Evolutionary conservation across 2,113 vertebrate genomes (phyloP).

Genomic region (Ramphastos sulfuratus): DNA sequence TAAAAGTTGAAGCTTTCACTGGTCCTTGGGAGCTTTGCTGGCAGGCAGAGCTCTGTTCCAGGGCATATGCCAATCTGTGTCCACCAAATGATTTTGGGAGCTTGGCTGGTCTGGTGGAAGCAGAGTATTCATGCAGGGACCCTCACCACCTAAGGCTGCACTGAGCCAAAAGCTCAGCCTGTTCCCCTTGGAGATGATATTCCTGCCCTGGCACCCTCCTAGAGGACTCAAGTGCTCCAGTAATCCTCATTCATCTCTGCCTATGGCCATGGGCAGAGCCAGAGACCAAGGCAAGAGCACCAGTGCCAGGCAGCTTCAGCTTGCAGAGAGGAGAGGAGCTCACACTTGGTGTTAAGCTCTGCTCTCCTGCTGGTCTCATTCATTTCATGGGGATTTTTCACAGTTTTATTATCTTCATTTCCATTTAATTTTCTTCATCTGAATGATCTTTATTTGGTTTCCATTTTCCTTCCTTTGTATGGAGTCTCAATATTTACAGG

Average conservation of each 20-base stretch:
- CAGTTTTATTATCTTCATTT: background rate
- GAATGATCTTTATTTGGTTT: background rate
- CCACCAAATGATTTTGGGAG: background rate
- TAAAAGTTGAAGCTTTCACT: background rate
- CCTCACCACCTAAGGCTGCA: background rate
- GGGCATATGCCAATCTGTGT: too few species aligned
- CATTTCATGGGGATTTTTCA: background rate
- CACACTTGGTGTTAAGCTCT: background rate
- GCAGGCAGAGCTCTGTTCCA: background rate
- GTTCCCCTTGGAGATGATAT: background rate
- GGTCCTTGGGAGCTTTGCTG: background rate
- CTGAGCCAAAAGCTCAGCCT: background rate
- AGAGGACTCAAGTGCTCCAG: accelerated
- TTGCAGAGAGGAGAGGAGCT: background rate
- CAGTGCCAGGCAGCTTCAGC: background rate
- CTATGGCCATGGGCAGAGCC: background rate
- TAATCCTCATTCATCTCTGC: background rate
- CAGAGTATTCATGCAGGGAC: background rate
- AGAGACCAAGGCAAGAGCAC: too few species aligned
- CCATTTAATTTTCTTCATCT: background rate
- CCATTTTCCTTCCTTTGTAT: background rate
- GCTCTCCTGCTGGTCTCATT: background rate
- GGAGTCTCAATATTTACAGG: background rate
- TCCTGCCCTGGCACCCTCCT: background rate
- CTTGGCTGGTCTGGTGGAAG: background rate